These are phyloP conservation scores for Abrostola tripartita DNA, from an alignment of 2,888 invertebrate species.

Conservation along the genomic window DNA sequence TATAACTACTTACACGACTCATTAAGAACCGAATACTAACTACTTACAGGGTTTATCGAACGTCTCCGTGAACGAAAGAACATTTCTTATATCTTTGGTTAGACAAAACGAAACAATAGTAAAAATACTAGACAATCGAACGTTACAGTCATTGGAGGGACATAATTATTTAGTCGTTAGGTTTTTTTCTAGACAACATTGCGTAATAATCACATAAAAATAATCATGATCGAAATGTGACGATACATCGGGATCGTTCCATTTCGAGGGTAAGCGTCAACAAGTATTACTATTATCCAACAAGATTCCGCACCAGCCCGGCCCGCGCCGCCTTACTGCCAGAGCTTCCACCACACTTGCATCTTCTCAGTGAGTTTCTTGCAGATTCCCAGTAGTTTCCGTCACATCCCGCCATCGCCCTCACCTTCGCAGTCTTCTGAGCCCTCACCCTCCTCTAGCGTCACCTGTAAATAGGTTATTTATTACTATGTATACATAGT, in stretches of 20 bases:
- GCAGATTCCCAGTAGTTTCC: conserved; percentile 96
- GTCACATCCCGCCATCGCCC: conserved; percentile 94
- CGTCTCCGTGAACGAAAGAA: conserved; percentile 78
- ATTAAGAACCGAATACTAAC: conserved; percentile 85
- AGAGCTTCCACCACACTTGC: conserved; percentile 96
- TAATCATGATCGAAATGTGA: conserved; percentile 83
- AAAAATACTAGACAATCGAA: conserved; percentile 85
- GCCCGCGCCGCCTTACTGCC: conserved; percentile 85
- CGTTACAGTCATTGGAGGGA: conserved; percentile 87
- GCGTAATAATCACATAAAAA: conserved; percentile 85
- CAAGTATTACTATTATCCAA: conserved; percentile 82
- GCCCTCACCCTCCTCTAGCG: conserved; percentile 95
- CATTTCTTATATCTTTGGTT: conserved; percentile 85
- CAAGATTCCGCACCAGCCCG: conserved; percentile 62
- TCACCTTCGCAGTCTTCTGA: conserved; percentile 89
- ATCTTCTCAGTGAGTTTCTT: conserved; percentile 96
- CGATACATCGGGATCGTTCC: conserved; percentile 79
- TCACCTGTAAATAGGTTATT: conserved; percentile 88
- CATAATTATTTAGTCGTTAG: conserved; percentile 84
- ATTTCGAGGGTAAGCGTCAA: conserved; percentile 87
- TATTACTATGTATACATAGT: conserved; percentile 23
- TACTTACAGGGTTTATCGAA: conserved; percentile 84
- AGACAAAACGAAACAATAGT: conserved; percentile 84
- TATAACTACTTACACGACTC: conserved; percentile 85
- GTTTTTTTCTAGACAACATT: conserved; percentile 86